Percentiles rank a stretch among this genome's conserved stretches.
phyloP scores from a whole-genome alignment of 1,140 invertebrate genomes.

The Drosophila oshimai region DNA sequence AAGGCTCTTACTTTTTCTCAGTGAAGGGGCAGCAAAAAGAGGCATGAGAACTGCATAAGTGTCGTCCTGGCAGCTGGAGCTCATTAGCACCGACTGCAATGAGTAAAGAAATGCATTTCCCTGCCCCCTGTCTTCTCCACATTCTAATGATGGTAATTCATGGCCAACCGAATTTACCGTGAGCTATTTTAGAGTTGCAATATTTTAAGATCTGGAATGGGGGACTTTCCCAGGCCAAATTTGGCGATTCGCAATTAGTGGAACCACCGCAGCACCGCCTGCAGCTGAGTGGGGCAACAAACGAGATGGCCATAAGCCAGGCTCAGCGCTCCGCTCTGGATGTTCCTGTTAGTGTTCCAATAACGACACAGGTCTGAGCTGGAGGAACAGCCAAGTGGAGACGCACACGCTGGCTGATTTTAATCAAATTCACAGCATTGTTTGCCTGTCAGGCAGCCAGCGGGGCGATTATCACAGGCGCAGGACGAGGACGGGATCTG shows the following conservation, averaged over 20 bases:
- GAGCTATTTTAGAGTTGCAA: constrained; percentile 4
- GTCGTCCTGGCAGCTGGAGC: constrained; percentile 31
- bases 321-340: neutral
- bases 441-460: constrained; percentile 77
- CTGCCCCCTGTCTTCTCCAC: neutral
- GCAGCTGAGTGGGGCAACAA: constrained; percentile 41
- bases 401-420: constrained; percentile 78
- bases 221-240: constrained; percentile 41
- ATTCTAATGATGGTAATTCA: constrained; percentile 11
- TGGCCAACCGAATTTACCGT: neutral
- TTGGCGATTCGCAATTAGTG: constrained; percentile 78
- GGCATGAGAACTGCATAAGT: constrained; percentile 1
- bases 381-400: constrained; percentile 46
- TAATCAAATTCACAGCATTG: constrained; percentile 82
- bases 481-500: constrained; percentile 39
- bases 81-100: constrained; percentile 43
- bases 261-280: constrained; percentile 57
- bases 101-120: constrained; percentile 30
- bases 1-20: too few species aligned
- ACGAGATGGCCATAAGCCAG: constrained; percentile 52
- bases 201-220: neutral
- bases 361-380: constrained; percentile 40
- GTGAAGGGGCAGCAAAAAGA: neutral
- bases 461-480: constrained; percentile 70
- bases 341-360: constrained; percentile 25